Conservation (phyloP, 2,113 vertebrate genomes). For the Anseranas semipalmata region DNA sequence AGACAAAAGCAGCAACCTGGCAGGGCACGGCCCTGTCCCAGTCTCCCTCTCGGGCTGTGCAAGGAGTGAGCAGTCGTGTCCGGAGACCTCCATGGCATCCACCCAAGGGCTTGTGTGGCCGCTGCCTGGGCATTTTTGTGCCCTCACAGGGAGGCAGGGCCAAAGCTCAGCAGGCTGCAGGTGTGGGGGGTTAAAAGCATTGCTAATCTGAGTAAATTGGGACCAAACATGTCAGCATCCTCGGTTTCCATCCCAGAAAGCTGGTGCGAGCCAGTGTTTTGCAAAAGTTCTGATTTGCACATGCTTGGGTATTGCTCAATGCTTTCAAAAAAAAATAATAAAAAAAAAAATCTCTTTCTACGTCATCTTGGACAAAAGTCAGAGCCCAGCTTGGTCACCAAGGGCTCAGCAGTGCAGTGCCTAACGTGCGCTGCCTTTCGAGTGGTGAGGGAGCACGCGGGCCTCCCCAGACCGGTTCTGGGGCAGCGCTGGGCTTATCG, state of each 20-base stretch:
- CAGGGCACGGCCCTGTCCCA: fast-evolving
- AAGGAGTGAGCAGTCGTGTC: not conserved
- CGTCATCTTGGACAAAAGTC: not conserved
- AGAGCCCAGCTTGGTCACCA: not conserved
- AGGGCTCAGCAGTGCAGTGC: not conserved
- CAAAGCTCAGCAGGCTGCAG: not conserved
- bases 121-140: not conserved
- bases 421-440: fast-evolving
- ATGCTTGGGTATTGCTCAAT: not conserved
- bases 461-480: not conserved
- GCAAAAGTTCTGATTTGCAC: not conserved
- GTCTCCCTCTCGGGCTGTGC: not conserved
- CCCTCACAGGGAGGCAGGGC: not conserved
- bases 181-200: not conserved
- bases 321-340: not conserved
- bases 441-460: fast-evolving
- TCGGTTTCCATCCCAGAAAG: not conserved
- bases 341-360: not conserved
- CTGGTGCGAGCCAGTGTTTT: fast-evolving
- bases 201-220: not conserved
- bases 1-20: not conserved
- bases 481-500: not conserved
- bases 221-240: not conserved
- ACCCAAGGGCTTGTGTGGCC: not conserved
- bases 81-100: not conserved